phyloP scores from a whole-genome alignment of 2,113 vertebrate genomes.

The Okapia johnstoni region DNA sequence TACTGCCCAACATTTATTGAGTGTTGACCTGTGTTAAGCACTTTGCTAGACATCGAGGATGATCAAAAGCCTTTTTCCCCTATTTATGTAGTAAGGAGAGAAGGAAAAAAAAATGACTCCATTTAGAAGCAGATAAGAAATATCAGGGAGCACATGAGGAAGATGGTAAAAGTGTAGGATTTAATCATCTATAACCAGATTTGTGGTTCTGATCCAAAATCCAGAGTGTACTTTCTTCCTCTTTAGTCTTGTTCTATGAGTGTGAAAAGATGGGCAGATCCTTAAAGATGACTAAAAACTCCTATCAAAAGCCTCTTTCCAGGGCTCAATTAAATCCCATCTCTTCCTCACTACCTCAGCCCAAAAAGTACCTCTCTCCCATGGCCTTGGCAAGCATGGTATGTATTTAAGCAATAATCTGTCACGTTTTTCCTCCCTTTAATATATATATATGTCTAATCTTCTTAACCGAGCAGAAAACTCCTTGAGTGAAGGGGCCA shows the following conservation, averaged over 20 bases:
- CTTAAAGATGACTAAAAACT: background rate
- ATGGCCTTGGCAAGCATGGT: background rate
- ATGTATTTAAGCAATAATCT: background rate
- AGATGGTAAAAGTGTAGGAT: background rate
- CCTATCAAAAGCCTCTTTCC: background rate
- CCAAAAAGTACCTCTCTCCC: background rate
- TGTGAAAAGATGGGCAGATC: background rate
- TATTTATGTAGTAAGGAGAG: background rate
- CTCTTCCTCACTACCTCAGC: background rate
- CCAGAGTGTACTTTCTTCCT: background rate
- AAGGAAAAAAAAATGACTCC: background rate
- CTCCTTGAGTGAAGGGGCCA: background rate
- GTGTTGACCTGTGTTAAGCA: background rate
- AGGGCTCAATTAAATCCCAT: background rate
- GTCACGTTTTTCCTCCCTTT: background rate
- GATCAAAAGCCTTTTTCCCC: background rate
- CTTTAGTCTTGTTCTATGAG: background rate
- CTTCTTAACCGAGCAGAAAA: background rate
- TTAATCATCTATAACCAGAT: background rate
- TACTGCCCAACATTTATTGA: background rate
- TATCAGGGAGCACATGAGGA: background rate
- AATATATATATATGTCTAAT: background rate
- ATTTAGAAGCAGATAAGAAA: background rate
- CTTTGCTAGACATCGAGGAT: background rate
- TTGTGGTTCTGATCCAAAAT: constrained; percentile 5